Evolutionary conservation across 1,140 invertebrate genomes (phyloP).

Genomic region (Steinernema feltiae): DNA sequence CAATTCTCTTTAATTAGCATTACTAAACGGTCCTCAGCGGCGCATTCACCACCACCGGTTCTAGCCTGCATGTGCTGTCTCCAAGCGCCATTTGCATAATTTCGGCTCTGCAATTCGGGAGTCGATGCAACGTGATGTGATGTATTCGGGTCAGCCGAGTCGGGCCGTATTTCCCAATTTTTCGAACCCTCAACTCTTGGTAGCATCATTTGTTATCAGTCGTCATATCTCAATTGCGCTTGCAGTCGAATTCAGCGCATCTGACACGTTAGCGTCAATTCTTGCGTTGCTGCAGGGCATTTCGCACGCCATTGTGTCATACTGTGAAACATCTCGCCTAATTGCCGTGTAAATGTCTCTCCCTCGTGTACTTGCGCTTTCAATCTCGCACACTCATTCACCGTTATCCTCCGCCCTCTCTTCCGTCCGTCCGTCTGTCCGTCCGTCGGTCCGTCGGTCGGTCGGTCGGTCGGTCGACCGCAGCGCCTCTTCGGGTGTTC

Average conservation of each 20-base stretch:
- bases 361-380: neutral
- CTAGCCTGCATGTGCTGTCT: neutral
- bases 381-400: neutral
- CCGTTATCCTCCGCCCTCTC: neutral
- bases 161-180: too few relatives aligned
- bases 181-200: too few relatives aligned
- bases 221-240: too few relatives aligned
- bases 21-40: neutral
- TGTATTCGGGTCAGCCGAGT: too few relatives aligned
- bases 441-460: neutral
- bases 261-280: too few relatives aligned
- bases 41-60: neutral
- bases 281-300: conserved; percentile 1
- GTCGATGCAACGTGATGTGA: too few relatives aligned
- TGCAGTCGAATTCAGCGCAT: too few relatives aligned
- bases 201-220: too few relatives aligned
- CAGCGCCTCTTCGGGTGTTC: neutral
- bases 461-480: neutral
- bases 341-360: neutral
- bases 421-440: neutral
- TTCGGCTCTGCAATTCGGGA: neutral
- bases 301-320: neutral
- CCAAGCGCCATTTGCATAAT: neutral
- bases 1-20: neutral
- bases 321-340: neutral